A percentile compares a stretch with the other conserved stretches of the same genome.
These are phyloP conservation scores for Andrena marginata DNA, from an alignment of 2,888 invertebrate genomes.

Conservation along the genomic window DNA sequence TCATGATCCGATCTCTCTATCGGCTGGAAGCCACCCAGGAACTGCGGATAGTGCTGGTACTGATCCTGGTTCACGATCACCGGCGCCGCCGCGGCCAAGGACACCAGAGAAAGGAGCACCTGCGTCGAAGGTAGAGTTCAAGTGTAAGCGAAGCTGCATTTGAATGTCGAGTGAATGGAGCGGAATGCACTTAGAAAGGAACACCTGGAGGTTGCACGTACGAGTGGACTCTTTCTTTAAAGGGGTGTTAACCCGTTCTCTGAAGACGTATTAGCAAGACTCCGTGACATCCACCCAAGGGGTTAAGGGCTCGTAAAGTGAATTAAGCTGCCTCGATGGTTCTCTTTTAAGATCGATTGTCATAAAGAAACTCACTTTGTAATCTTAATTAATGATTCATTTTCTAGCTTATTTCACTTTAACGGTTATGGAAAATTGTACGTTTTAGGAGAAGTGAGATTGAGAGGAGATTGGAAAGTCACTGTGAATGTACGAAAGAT, in stretches of 20 bases:
- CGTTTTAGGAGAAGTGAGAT: too few relatives aligned
- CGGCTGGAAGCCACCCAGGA: constrained; percentile 60
- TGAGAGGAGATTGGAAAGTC: too few relatives aligned
- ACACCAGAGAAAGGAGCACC: constrained; percentile 76
- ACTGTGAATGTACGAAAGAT: too few relatives aligned
- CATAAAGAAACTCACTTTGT: not conserved
- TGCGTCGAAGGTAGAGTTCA: constrained; percentile 63
- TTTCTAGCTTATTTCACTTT: not conserved
- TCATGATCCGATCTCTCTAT: constrained; percentile 81
- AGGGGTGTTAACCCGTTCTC: not conserved
- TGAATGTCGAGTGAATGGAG: constrained; percentile 5
- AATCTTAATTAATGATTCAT: not conserved
- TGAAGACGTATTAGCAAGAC: not conserved
- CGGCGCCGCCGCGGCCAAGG: constrained; percentile 76
- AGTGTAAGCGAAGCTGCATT: constrained; percentile 20
- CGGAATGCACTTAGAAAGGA: not conserved
- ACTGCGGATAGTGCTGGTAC: constrained; percentile 69
- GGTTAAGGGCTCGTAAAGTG: not conserved
- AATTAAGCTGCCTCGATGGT: not conserved
- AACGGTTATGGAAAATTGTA: not conserved
- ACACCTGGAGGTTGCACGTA: not conserved
- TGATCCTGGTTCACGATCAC: constrained; percentile 74
- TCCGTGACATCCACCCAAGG: too few relatives aligned
- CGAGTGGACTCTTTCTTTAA: not conserved
- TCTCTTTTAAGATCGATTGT: not conserved